Evolutionary conservation across 2,888 invertebrate species (phyloP), one percentile per base, ranked within the genome.

Genomic region (Sceliomorpha sp.): DNA sequence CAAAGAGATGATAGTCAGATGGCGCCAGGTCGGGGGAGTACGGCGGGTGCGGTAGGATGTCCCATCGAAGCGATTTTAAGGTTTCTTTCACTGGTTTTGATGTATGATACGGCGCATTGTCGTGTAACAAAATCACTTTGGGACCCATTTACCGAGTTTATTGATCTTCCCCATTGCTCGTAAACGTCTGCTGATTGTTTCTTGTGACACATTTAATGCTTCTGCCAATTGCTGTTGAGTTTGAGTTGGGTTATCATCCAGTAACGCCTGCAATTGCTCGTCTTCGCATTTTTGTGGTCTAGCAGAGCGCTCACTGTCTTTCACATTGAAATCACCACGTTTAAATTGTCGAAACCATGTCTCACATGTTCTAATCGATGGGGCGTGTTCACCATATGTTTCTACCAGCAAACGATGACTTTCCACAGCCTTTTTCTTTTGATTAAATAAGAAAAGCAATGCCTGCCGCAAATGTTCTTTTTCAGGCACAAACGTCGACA

Each of bases 1-100:
- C 32, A 27, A 74, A 76, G 42, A 76, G 42, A 55, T 73, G 51
- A 55, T 74, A 77, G 53, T 76, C 72, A 20, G 68, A 64, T 7
- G 62, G 62, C 12, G 69, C 62, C 34, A 59, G 53, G 47, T 70
- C 70, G 40, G 67, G 53, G 10, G 70, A 70, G 37, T 67, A 62
- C n/a, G n/a, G n/a, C n/a, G n/a, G n/a, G n/a, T n/a, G n/a, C n/a
- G n/a, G n/a, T n/a, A n/a, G n/a, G n/a, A 63, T 24, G 36, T 55
- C 47, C 39, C 40, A 55, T 12, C 24, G 24, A 12, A 63, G 14
- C 37, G 51, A 42, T 9, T 42, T n/a, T 7, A 60, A 20, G 13
- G 42, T 44, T 27, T 51, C 51, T 13, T 36, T 39, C n/a, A 62
- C 53, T 31, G 13, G 44, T 45, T 63, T 62, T 51, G 77, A 70